Conservation (phyloP, 2,113 vertebrate species). For the Bubalus kerabau region DNA sequence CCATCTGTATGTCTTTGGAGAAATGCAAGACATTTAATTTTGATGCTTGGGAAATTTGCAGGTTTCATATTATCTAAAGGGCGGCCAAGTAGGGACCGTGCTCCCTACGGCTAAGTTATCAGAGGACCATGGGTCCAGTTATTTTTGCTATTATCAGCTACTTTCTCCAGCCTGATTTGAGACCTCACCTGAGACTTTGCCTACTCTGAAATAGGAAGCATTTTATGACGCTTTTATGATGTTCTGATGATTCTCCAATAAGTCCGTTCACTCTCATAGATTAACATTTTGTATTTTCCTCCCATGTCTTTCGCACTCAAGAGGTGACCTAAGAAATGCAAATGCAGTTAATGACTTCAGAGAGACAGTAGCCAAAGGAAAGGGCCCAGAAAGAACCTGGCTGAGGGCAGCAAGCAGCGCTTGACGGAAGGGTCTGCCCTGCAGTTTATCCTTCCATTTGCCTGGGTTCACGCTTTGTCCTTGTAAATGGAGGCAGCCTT, state of each 20-base stretch:
- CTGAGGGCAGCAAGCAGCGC: rapidly evolving
- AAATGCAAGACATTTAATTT: not conserved
- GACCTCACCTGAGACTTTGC: not conserved
- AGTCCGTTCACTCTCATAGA: not conserved
- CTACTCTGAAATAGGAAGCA: not conserved
- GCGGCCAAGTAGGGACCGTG: rapidly evolving
- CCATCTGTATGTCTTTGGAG: not conserved
- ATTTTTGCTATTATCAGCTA: not conserved
- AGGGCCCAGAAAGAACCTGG: not conserved
- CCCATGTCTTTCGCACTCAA: not conserved
- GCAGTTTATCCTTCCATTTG: not conserved
- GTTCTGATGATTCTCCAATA: not conserved
- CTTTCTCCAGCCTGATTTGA: not conserved
- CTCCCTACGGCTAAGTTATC: not conserved
- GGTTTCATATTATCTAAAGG: not conserved
- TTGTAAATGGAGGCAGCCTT: not conserved
- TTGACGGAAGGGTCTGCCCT: not conserved
- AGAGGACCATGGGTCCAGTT: too few species aligned
- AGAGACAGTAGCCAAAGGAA: not conserved
- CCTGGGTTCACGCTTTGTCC: not conserved
- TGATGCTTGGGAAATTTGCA: not conserved
- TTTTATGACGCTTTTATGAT: not conserved
- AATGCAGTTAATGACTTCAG: not conserved
- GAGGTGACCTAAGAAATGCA: not conserved
- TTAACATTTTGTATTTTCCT: not conserved